Percentiles rank a stretch among this genome's conserved stretches.
Conservation (phyloP, 2,113 vertebrate genomes). For the Oncorhynchus kisutch region DNA sequence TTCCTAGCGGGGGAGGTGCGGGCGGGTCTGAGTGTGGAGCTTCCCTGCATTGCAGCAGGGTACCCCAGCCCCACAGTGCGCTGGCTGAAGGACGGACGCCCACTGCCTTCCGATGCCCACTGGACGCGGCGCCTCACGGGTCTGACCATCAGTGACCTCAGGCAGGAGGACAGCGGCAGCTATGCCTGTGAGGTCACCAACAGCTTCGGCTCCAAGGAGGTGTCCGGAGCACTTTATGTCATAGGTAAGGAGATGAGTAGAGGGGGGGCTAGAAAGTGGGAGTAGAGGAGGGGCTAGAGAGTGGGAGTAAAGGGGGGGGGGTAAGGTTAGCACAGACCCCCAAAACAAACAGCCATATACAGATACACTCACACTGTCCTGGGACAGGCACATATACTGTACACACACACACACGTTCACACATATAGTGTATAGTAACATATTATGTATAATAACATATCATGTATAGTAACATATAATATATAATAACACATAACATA, state of each 20-base stretch:
- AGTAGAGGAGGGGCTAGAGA: too few species aligned
- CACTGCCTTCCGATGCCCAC: slow-evolving; percentile 87
- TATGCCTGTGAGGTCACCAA: slow-evolving; percentile 98
- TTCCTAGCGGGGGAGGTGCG: slow-evolving; percentile 90
- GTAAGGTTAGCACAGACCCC: too few species aligned
- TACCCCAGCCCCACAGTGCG: slow-evolving; percentile 92
- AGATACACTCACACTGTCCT: too few species aligned
- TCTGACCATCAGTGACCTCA: slow-evolving; percentile 89
- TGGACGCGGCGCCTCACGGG: slow-evolving; percentile 92
- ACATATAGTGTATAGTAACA: slow-evolving; percentile 21
- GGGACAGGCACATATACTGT: neutral
- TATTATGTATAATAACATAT: too few species aligned
- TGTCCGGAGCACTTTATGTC: slow-evolving; percentile 88
- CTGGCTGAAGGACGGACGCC: slow-evolving; percentile 94
- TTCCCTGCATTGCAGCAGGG: slow-evolving; percentile 92
- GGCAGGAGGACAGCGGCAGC: slow-evolving; percentile 91
- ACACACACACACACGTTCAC: slow-evolving; percentile 17
- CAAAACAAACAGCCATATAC: too few species aligned
- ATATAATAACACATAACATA: too few species aligned
- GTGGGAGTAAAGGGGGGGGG: too few species aligned
- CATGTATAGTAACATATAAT: too few species aligned
- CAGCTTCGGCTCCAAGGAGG: slow-evolving; percentile 95
- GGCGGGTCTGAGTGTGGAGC: slow-evolving; percentile 83
- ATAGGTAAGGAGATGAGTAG: slow-evolving; percentile 74
- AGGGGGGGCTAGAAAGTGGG: too few species aligned